Evolutionary conservation across 2,888 invertebrate genomes (phyloP).

Genomic region (Thelaira solivaga): DNA sequence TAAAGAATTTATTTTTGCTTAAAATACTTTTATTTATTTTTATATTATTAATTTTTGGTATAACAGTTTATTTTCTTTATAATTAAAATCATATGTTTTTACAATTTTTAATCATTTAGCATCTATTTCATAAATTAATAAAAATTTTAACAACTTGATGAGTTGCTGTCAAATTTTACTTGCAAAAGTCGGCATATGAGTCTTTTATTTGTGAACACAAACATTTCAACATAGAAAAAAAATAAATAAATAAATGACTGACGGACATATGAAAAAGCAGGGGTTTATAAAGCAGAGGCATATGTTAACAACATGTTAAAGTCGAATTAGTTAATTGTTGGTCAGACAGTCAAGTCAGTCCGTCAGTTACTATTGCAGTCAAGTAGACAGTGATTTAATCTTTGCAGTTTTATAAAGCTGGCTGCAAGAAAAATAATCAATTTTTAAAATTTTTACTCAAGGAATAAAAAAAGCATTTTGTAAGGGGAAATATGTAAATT

Average conservation of each 20-base stretch:
- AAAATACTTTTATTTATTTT: no score
- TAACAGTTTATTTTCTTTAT: not conserved
- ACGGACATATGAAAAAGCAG: constrained; percentile 38
- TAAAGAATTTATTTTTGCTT: no score
- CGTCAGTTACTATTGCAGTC: not conserved
- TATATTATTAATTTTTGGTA: not conserved
- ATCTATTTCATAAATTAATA: constrained; percentile 14
- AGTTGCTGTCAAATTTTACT: constrained; percentile 43
- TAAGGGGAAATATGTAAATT: no score
- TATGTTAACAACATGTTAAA: constrained; percentile 39
- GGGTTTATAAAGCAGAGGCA: not conserved
- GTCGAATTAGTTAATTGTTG: constrained; percentile 20
- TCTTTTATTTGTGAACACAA: not conserved
- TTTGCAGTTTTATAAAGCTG: constrained; percentile 23
- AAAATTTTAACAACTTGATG: constrained; percentile 28
- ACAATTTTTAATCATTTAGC: constrained; percentile 18
- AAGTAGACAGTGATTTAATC: constrained; percentile 5
- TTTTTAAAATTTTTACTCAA: no score
- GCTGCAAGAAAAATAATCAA: no score
- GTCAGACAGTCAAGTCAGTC: not conserved
- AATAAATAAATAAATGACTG: not conserved
- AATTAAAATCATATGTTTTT: not conserved
- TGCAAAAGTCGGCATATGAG: constrained; percentile 16
- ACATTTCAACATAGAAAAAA: not conserved
- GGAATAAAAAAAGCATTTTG: no score